A percentile compares a stretch with the other conserved stretches of the same genome.
These are phyloP conservation scores for Amorpha juglandis DNA, from an alignment of 2,888 invertebrate genomes.

Conservation along the genomic window DNA sequence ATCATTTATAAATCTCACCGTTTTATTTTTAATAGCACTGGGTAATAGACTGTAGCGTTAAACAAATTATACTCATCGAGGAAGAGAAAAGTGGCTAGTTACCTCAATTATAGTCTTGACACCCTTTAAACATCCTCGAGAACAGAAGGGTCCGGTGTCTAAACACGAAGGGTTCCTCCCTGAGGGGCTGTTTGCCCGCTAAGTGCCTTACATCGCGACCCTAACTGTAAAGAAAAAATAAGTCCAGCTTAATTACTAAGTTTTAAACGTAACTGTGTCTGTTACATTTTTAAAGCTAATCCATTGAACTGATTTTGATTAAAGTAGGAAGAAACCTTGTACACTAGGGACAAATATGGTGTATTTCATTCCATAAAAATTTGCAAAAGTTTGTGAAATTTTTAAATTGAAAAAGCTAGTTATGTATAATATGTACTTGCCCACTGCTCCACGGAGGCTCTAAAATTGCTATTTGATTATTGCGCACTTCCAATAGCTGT, in stretches of 20 bases:
- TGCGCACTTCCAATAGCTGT: no score
- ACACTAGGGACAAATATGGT: no score
- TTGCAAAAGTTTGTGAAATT: no score
- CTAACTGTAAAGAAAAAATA: slow-evolving; percentile 1
- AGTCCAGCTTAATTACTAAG: neutral
- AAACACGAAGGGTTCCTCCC: slow-evolving; percentile 11
- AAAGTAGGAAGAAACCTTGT: no score
- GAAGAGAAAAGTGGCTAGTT: slow-evolving; percentile 8
- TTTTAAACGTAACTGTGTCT: neutral
- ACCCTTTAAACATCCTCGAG: slow-evolving; percentile 14
- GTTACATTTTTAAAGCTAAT: no score
- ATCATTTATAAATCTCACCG: neutral
- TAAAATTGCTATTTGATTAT: no score
- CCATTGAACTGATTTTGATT: no score
- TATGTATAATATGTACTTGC: no score
- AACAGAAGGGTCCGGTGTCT: slow-evolving; percentile 8
- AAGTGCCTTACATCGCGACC: slow-evolving; percentile 1
- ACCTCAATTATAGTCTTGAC: slow-evolving; percentile 14
- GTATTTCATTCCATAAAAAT: no score
- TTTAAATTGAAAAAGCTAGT: no score
- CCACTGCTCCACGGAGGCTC: no score
- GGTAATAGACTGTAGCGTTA: neutral
- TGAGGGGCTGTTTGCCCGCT: slow-evolving; percentile 5
- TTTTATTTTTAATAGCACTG: neutral
- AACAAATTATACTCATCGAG: slow-evolving; percentile 16